phyloP scores from a whole-genome alignment of 2,888 invertebrate species.

The Thumatha senex region DNA sequence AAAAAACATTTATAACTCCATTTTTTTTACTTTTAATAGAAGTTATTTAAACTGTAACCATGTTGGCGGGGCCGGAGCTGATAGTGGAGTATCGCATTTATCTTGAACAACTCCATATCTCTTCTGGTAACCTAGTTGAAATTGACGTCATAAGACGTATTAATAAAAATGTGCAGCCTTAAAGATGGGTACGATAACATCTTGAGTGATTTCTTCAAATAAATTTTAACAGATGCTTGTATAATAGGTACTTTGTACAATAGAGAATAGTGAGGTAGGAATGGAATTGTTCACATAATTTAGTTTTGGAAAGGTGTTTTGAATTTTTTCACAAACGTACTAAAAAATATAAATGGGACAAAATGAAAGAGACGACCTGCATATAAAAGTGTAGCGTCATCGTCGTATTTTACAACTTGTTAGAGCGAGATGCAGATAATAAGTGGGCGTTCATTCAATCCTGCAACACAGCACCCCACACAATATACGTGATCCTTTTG shows the following conservation, averaged over 20 bases:
- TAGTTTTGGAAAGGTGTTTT: too few species aligned
- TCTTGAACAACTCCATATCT: constrained; percentile 22
- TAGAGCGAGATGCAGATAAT: constrained; percentile 8
- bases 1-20: too few species aligned
- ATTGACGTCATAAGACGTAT: constrained; percentile 63
- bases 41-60: too few species aligned
- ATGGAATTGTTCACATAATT: too few species aligned
- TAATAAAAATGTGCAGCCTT: constrained; percentile 23
- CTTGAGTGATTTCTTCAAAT: background rate
- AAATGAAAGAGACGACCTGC: too few species aligned
- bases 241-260: too few species aligned
- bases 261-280: too few species aligned
- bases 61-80: too few species aligned
- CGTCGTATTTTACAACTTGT: constrained; percentile 7
- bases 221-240: too few species aligned
- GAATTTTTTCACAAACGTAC: background rate
- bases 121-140: constrained; percentile 59
- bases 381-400: too few species aligned
- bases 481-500: constrained; percentile 49
- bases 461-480: constrained; percentile 41
- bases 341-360: background rate
- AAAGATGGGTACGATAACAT: background rate
- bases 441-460: constrained; percentile 6
- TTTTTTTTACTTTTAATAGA: too few species aligned
- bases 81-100: too few species aligned